A percentile compares a stretch with the other conserved stretches of the same genome.
Conservation (phyloP, 2,113 vertebrate species). For the Rhynchomys soricoides region DNA sequence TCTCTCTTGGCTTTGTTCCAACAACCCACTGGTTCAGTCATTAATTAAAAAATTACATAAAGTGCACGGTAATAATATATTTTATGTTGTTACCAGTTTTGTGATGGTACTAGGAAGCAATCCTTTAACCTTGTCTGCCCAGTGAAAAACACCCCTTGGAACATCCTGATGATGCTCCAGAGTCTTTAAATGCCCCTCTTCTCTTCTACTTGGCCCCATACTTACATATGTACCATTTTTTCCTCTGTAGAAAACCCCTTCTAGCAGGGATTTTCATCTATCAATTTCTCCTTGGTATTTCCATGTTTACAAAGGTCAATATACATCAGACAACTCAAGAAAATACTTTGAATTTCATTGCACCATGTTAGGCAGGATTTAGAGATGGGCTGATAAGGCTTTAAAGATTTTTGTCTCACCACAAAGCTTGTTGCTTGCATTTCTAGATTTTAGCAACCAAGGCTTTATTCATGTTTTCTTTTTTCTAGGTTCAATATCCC, state of each 20-base stretch:
- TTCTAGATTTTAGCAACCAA: background rate
- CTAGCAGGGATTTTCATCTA: background rate
- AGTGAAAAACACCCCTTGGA: background rate
- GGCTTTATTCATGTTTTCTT: conserved; percentile 16
- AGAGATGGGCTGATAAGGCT: conserved; percentile 26
- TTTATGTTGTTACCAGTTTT: background rate
- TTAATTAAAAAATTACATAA: conserved; percentile 14
- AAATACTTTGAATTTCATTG: conserved; percentile 11
- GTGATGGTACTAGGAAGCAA: conserved; percentile 28
- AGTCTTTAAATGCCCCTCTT: background rate
- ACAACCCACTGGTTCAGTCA: background rate
- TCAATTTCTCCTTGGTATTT: background rate
- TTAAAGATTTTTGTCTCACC: conserved; percentile 37
- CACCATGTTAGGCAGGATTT: background rate
- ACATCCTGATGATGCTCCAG: background rate
- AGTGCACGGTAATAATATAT: background rate
- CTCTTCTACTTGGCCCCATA: background rate
- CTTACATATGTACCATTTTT: background rate
- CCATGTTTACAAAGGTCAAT: background rate
- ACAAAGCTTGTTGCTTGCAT: background rate
- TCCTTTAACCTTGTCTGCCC: background rate
- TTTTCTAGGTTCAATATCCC: background rate
- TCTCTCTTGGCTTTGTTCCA: background rate
- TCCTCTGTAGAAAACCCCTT: background rate
- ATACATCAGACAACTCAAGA: background rate